Evolutionary conservation across 2,888 invertebrate species (phyloP).

Genomic region (Polylopha cassiicola): DNA sequence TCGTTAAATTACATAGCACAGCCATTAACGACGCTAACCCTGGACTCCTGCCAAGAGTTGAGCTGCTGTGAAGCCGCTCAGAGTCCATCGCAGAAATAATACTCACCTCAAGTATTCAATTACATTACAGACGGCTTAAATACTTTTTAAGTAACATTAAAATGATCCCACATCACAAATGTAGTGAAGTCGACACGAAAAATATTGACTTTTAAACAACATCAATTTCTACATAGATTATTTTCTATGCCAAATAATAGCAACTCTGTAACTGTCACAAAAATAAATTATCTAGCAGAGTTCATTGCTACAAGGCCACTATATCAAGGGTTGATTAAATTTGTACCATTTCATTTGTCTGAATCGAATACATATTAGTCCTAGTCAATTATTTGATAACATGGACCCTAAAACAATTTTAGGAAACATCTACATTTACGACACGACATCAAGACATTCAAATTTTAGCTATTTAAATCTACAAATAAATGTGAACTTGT

Average conservation of each 20-base stretch:
- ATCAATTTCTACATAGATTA: constrained; percentile 35
- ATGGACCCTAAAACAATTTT: constrained; percentile 28
- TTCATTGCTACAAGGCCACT: constrained; percentile 42
- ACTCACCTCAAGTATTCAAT: constrained; percentile 36
- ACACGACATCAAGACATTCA: constrained; percentile 61
- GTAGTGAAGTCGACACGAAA: constrained; percentile 35
- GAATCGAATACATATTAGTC: constrained; percentile 21
- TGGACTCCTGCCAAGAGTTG: constrained; percentile 49
- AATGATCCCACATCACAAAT: constrained; percentile 40
- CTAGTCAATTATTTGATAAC: no score
- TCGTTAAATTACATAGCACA: constrained; percentile 48
- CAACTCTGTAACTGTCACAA: constrained; percentile 30
- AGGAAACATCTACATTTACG: constrained; percentile 41
- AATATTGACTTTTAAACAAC: constrained; percentile 31
- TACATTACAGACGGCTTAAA: constrained; percentile 47
- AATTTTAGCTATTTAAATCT: constrained; percentile 31
- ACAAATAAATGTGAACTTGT: constrained; percentile 11
- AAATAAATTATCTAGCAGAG: constrained; percentile 39
- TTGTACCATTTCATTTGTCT: constrained; percentile 21
- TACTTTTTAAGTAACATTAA: constrained; percentile 52
- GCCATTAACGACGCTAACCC: constrained; percentile 50
- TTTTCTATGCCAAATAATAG: constrained; percentile 30
- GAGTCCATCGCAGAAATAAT: constrained; percentile 31
- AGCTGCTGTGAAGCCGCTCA: constrained; percentile 35
- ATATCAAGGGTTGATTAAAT: constrained; percentile 33